Conservation (phyloP, 2,888 invertebrate species). For the Macaria liturata region DNA sequence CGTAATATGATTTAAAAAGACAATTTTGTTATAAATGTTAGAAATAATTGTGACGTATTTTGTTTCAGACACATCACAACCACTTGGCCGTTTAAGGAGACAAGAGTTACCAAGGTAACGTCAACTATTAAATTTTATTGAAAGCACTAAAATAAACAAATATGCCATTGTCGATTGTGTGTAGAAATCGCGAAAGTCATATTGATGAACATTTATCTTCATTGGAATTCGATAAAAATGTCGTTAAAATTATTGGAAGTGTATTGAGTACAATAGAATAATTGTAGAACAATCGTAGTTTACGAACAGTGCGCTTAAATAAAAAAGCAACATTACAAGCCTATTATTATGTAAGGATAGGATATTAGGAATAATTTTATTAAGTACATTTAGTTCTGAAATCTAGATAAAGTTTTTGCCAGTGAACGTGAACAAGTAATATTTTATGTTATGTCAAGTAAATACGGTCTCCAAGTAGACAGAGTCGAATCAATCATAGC, state of each 20-base stretch:
- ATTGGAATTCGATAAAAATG: constrained; percentile 47
- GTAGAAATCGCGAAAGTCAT: constrained; percentile 44
- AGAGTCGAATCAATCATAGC: constrained; percentile 16
- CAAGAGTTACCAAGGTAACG: constrained; percentile 70
- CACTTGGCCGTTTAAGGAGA: constrained; percentile 60
- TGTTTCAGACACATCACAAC: constrained; percentile 69
- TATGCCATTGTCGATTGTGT: constrained; percentile 44
- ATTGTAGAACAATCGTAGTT: constrained; percentile 3
- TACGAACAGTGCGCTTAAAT: background rate
- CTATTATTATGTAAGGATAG: too few relatives aligned
- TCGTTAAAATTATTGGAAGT: constrained; percentile 37
- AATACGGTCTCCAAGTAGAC: constrained; percentile 14
- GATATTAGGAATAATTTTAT: too few relatives aligned
- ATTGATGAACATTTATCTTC: constrained; percentile 54
- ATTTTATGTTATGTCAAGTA: constrained; percentile 5
- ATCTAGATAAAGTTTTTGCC: too few relatives aligned
- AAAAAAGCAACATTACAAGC: too few relatives aligned
- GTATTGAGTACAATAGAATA: constrained; percentile 16
- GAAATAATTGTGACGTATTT: constrained; percentile 35
- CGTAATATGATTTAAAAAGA: too few relatives aligned
- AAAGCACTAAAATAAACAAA: constrained; percentile 16
- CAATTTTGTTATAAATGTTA: constrained; percentile 16
- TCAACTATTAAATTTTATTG: constrained; percentile 12
- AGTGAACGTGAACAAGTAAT: background rate
- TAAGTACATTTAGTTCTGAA: too few relatives aligned